phyloP scores from a whole-genome alignment of 1,140 invertebrate genomes.

The Gonioctena quinquepunctata region DNA sequence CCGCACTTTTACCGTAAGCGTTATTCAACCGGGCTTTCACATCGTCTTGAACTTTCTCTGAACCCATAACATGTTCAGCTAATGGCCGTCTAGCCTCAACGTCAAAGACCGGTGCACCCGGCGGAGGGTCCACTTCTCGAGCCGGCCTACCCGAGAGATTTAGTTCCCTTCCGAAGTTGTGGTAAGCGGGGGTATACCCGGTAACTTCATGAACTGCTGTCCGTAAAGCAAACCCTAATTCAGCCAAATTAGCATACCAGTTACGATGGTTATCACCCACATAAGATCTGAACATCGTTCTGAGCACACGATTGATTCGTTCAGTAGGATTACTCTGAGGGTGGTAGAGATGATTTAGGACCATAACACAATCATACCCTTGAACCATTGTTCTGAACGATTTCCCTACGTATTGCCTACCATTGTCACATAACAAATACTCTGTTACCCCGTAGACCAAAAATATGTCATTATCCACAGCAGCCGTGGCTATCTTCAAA shows the following conservation, averaged over 20 bases:
- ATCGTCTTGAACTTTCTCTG: conserved; percentile 3
- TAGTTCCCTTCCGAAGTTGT: conserved; percentile 4
- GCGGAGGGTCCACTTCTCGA: background rate
- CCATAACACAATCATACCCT: conserved; percentile 8
- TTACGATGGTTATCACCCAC: conserved; percentile 12
- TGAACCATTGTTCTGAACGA: conserved; percentile 10
- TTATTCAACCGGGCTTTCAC: conserved; percentile 5
- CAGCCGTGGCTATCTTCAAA: conserved; percentile 16
- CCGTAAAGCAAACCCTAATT: conserved; percentile 20
- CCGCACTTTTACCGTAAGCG: conserved; percentile 17
- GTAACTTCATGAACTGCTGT: conserved; percentile 20
- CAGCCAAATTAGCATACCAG: conserved; percentile 14
- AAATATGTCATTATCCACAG: conserved; percentile 29
- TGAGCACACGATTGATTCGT: conserved; percentile 20
- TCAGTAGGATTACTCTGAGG: conserved; percentile 25
- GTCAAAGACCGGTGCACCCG: background rate
- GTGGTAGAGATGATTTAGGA: conserved; percentile 7
- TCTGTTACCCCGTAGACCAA: conserved; percentile 26
- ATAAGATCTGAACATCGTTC: conserved; percentile 22
- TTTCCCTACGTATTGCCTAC: background rate
- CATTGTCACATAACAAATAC: conserved; percentile 13
- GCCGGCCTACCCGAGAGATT: conserved; percentile 11
- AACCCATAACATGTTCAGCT: background rate
- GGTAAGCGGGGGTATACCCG: background rate
- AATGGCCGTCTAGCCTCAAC: conserved; percentile 4